A percentile compares a stretch with the other conserved stretches of the same genome.
Evolutionary conservation across 2,888 invertebrate species (phyloP).

Genomic region (Seira musarum): DNA sequence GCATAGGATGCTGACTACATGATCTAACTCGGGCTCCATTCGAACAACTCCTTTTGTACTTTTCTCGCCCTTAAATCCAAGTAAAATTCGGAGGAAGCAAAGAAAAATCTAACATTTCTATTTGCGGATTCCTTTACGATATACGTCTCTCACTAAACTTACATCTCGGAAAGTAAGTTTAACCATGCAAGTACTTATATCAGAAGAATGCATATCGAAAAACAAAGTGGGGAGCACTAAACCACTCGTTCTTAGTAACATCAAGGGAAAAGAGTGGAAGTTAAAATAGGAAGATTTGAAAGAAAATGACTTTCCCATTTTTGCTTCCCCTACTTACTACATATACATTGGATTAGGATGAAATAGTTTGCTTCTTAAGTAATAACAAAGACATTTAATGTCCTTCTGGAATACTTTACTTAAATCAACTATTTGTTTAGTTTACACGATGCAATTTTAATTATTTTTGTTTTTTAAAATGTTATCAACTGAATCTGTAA

Average conservation of each 20-base stretch:
- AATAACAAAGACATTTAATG: too few species aligned
- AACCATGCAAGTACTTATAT: background rate
- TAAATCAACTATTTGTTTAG: background rate
- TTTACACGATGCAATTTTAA: background rate
- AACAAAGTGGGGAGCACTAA: constrained; percentile 10
- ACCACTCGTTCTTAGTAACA: background rate
- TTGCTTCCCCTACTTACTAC: constrained; percentile 15
- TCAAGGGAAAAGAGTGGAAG: constrained; percentile 24
- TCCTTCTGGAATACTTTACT: background rate
- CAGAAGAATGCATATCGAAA: background rate
- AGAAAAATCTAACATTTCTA: constrained; percentile 40
- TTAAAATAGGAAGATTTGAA: constrained; percentile 30
- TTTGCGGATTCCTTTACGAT: constrained; percentile 49
- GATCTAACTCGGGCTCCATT: constrained; percentile 58
- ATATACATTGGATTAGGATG: too few species aligned
- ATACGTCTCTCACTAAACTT: background rate
- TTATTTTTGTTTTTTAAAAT: too few species aligned
- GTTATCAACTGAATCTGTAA: too few species aligned
- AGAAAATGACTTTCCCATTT: constrained; percentile 36
- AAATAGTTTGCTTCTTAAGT: too few species aligned
- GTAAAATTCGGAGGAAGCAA: background rate
- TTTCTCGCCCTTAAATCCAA: constrained; percentile 35
- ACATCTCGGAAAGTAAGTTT: too few species aligned
- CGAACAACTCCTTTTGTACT: constrained; percentile 35
- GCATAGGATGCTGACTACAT: constrained; percentile 68